Conservation (phyloP, 2,113 vertebrate species). For the Pituophis catenifer region DNA sequence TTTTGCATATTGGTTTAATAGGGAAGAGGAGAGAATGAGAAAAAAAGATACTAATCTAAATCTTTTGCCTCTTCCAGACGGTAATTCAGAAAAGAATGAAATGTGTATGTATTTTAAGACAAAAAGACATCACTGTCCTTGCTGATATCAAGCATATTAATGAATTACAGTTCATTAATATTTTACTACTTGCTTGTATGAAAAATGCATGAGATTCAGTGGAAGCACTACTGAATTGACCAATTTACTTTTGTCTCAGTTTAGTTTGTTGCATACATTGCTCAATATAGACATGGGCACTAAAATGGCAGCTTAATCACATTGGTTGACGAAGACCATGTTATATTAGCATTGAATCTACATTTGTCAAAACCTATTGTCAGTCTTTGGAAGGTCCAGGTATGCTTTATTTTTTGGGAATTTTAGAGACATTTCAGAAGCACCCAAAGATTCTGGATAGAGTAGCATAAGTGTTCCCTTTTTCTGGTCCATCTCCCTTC, state of each 20-base stretch:
- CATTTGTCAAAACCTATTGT: background rate
- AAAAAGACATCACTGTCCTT: background rate
- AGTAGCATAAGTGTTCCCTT: background rate
- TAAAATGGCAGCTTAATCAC: background rate
- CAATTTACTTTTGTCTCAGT: background rate
- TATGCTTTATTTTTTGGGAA: background rate
- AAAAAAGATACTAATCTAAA: background rate
- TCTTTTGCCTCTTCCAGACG: background rate
- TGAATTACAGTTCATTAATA: background rate
- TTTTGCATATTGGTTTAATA: slow-evolving; percentile 8
- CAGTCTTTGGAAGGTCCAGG: background rate
- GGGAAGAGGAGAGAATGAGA: background rate
- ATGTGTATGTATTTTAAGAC: background rate
- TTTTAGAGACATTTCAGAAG: background rate
- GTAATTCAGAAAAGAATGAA: background rate
- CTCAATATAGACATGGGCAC: background rate
- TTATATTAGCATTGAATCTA: background rate
- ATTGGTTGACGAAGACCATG: background rate
- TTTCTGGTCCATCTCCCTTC: background rate
- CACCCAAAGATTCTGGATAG: background rate
- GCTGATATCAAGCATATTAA: slow-evolving; percentile 12
- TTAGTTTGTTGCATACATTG: background rate
- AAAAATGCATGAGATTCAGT: background rate
- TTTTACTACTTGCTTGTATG: background rate
- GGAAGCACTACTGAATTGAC: background rate